A percentile compares a stretch with the other conserved stretches of the same genome.
phyloP scores from a whole-genome alignment of 2,888 invertebrate species.

The Bombylius discolor region DNA sequence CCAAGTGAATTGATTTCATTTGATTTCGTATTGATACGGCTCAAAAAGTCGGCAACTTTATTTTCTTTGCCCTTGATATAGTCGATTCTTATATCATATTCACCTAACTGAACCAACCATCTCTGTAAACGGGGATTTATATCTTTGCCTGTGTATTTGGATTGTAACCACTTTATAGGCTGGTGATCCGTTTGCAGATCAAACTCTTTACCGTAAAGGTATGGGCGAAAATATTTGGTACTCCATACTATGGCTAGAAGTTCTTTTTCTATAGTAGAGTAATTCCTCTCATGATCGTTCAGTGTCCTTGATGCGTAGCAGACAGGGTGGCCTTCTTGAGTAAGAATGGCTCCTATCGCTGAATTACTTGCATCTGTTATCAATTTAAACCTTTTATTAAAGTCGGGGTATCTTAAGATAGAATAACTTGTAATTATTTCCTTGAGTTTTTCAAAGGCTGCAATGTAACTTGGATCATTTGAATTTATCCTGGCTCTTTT shows the following conservation, averaged over 20 bases:
- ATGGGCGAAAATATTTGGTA: neutral
- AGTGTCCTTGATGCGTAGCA: constrained; percentile 1
- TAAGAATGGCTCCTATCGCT: neutral
- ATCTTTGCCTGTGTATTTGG: neutral
- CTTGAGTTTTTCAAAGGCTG: neutral
- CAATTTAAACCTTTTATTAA: neutral
- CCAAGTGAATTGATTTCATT: neutral
- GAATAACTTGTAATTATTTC: neutral
- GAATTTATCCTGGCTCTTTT: neutral
- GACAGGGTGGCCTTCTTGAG: neutral
- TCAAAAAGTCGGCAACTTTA: constrained; percentile 4
- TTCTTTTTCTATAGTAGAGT: constrained; percentile 1
- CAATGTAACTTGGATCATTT: neutral
- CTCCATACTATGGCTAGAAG: neutral
- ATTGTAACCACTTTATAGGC: neutral
- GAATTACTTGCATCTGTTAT: constrained; percentile 1
- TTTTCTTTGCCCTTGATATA: constrained; percentile 1
- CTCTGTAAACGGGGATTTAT: neutral
- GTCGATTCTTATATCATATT: neutral
- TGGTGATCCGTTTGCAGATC: constrained; percentile 1
- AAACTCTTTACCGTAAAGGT: neutral
- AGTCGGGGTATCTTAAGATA: neutral
- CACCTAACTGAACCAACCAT: neutral
- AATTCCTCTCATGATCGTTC: constrained; percentile 3
- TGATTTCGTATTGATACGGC: neutral